Percentiles rank a stretch among this genome's conserved stretches.
These are phyloP conservation scores for Pammene fasciana DNA, from an alignment of 2,888 invertebrate species.

Conservation along the genomic window DNA sequence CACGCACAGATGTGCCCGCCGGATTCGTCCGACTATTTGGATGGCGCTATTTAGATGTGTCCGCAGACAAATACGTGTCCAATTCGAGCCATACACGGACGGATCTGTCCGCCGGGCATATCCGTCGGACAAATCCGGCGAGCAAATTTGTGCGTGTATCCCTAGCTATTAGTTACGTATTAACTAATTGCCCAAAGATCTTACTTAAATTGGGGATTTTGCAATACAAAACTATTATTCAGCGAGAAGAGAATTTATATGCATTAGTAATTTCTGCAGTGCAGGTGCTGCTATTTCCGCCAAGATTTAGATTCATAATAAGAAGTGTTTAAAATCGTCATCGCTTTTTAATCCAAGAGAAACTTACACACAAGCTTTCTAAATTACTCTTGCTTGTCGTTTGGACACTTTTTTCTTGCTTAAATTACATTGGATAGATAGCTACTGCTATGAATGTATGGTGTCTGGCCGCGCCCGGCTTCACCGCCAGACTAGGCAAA, in stretches of 20 bases:
- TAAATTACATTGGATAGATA: slow-evolving; percentile 9
- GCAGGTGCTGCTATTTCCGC: slow-evolving; percentile 10
- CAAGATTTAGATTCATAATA: slow-evolving; percentile 18
- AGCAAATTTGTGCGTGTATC: no score
- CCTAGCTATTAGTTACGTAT: no score
- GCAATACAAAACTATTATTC: slow-evolving; percentile 1
- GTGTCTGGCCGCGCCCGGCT: slow-evolving; percentile 3
- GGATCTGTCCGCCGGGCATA: no score
- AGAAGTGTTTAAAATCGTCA: slow-evolving; percentile 2
- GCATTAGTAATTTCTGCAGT: slow-evolving; percentile 18
- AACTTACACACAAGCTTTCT: neutral
- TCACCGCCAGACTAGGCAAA: slow-evolving; percentile 19
- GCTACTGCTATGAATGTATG: neutral
- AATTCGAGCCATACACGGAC: no score
- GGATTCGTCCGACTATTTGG: no score
- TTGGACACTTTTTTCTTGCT: neutral
- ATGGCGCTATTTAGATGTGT: no score
- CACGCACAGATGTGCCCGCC: no score
- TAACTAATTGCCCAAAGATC: neutral
- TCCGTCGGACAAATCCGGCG: no score
- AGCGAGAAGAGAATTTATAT: slow-evolving; percentile 11
- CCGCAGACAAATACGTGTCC: no score
- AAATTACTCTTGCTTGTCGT: neutral
- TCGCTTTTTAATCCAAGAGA: neutral
- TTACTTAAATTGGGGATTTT: neutral